Conservation (phyloP, 2,797 vertebrate genomes). For the Spondyliosoma cantharus region DNA sequence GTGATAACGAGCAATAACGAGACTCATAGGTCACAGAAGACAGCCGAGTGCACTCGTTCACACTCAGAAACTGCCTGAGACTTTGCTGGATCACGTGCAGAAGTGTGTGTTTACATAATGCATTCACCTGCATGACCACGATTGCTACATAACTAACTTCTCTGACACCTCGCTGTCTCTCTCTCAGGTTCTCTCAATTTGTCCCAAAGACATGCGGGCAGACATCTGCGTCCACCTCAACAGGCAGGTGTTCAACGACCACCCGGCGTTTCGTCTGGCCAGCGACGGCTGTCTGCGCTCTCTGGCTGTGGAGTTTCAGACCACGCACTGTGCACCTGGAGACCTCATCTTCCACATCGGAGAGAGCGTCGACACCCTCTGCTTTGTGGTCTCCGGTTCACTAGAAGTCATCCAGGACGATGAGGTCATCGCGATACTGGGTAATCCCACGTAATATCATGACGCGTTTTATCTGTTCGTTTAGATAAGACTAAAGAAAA, state of each 20-base stretch:
- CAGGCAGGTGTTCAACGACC: conserved; percentile 95
- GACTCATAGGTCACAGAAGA: conserved; percentile 39
- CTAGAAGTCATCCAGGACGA: conserved; percentile 99
- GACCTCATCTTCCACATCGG: conserved; percentile 98
- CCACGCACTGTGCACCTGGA: conserved; percentile 95
- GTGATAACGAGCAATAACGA: not conserved
- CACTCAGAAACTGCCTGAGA: not conserved
- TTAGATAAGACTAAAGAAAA: conserved; percentile 4
- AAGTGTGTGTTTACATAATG: not conserved
- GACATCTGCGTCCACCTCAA: conserved; percentile 99
- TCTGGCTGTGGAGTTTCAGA: conserved; percentile 97
- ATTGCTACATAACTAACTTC: not conserved
- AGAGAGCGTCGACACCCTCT: conserved; percentile 96
- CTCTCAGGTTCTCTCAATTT: conserved; percentile 94
- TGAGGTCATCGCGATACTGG: conserved; percentile 97
- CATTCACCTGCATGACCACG: too few relatives aligned
- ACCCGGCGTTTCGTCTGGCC: conserved; percentile 96
- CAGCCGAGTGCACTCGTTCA: not conserved
- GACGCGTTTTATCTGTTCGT: conserved; percentile 1
- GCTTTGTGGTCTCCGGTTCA: conserved; percentile 97
- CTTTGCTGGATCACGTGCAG: not conserved
- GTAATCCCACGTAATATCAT: conserved; percentile 70
- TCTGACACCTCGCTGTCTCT: conserved; percentile 14
- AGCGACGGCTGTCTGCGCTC: conserved; percentile 96
- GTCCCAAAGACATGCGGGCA: conserved; percentile 99